Percentiles rank a stretch among this genome's conserved stretches.
These are phyloP conservation scores for Harpagus bidentatus DNA, from an alignment of 2,113 vertebrate genomes.

Conservation along the genomic window DNA sequence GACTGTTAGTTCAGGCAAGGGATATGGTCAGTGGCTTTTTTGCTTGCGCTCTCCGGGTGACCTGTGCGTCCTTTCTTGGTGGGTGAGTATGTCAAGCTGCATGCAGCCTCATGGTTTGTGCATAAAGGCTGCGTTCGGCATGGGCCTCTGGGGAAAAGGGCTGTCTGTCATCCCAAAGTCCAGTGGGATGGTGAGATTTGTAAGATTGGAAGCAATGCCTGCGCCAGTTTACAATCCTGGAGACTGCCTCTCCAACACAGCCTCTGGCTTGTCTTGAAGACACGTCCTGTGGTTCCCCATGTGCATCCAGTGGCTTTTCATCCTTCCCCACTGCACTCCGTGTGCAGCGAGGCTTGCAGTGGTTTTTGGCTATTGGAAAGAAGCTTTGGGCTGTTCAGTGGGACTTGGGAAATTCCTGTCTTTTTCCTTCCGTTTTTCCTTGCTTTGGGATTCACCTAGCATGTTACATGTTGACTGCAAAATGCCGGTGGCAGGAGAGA, in stretches of 20 bases:
- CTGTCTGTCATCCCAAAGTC: background rate
- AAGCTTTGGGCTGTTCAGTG: background rate
- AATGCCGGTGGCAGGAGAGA: background rate
- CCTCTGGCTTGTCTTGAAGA: background rate
- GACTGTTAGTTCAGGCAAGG: background rate
- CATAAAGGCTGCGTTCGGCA: fast-evolving
- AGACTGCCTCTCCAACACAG: background rate
- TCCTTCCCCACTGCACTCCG: background rate
- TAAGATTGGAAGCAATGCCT: background rate
- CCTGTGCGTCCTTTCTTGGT: background rate
- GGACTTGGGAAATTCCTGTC: background rate
- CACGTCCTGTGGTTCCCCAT: background rate
- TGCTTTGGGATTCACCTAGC: background rate
- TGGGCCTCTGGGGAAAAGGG: background rate
- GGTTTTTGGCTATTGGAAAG: background rate
- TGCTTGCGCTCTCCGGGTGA: fast-evolving
- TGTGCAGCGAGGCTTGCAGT: background rate
- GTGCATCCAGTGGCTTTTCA: background rate
- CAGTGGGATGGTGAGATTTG: background rate
- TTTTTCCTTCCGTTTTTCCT: background rate
- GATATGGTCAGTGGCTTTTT: background rate
- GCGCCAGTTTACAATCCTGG: background rate
- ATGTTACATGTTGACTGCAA: background rate
- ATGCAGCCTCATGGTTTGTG: background rate
- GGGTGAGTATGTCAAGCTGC: background rate